Conservation (phyloP, 2,888 invertebrate species). For the Stegana nigrithorax region DNA sequence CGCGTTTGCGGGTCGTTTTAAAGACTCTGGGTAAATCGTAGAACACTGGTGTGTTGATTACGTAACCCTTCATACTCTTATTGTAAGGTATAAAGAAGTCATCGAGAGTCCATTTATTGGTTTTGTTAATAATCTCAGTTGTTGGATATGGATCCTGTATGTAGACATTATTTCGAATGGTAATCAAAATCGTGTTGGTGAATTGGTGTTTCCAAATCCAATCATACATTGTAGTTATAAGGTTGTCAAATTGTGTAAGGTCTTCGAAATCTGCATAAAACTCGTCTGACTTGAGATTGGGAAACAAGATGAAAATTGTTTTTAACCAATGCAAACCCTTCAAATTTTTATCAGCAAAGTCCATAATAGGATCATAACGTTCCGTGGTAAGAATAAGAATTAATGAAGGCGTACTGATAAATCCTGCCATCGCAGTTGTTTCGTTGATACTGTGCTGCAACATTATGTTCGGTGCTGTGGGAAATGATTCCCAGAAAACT, state of each 20-base stretch:
- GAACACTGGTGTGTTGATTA: slow-evolving; percentile 43
- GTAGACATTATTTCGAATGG: slow-evolving; percentile 44
- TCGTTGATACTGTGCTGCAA: slow-evolving; percentile 28
- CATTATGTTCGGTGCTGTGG: slow-evolving; percentile 41
- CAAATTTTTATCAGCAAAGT: slow-evolving; percentile 46
- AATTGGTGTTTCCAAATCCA: slow-evolving; percentile 57
- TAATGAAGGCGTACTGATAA: slow-evolving; percentile 50
- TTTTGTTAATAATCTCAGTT: slow-evolving; percentile 41
- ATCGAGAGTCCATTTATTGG: slow-evolving; percentile 36
- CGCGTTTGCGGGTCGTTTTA: slow-evolving; percentile 29
- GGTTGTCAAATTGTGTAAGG: slow-evolving; percentile 21
- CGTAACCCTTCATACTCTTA: slow-evolving; percentile 48
- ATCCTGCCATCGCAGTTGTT: slow-evolving; percentile 32
- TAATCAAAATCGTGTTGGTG: slow-evolving; percentile 45
- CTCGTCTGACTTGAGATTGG: slow-evolving; percentile 27
- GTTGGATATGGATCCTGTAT: slow-evolving; percentile 50
- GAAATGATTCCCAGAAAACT: slow-evolving; percentile 42
- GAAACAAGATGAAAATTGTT: slow-evolving; percentile 53
- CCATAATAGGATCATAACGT: slow-evolving; percentile 51
- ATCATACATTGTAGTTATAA: slow-evolving; percentile 33
- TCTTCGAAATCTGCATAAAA: slow-evolving; percentile 28
- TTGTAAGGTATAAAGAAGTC: slow-evolving; percentile 41
- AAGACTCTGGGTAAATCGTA: slow-evolving; percentile 59
- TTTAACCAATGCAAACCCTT: slow-evolving; percentile 44
- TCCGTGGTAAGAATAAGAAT: slow-evolving; percentile 52